Evolutionary conservation across 2,888 invertebrate genomes (phyloP).

Genomic region (Scelioninae gen. 2): DNA sequence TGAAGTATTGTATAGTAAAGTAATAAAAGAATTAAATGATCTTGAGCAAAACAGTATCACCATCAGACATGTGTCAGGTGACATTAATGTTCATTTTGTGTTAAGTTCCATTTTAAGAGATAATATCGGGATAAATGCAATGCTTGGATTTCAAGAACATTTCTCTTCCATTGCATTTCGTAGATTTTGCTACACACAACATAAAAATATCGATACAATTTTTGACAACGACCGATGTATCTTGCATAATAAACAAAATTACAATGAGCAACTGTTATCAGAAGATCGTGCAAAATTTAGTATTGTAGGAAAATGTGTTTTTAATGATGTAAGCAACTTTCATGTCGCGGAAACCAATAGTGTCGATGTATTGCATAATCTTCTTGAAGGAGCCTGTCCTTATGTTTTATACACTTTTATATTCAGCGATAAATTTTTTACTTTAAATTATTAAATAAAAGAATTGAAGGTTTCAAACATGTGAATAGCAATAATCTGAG

Average conservation of each 20-base stretch:
- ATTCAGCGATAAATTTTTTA: conserved; percentile 53
- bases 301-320: conserved; percentile 51
- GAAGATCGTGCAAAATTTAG: conserved; percentile 43
- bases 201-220: conserved; percentile 38
- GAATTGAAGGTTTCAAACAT: conserved; percentile 58
- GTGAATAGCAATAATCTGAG: conserved; percentile 53
- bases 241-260: conserved; percentile 45
- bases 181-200: conserved; percentile 56
- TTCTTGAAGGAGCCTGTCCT: conserved; percentile 58
- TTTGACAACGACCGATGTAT: conserved; percentile 51
- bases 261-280: conserved; percentile 37
- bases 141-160: conserved; percentile 54
- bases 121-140: conserved; percentile 58
- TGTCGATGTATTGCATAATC: conserved; percentile 61
- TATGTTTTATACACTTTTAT: conserved; percentile 60
- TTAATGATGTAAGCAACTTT: conserved; percentile 44
- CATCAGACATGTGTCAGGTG: too few relatives aligned
- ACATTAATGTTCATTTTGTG: conserved; percentile 48
- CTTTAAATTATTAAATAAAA: conserved; percentile 48
- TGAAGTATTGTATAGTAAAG: conserved; percentile 43
- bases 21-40: conserved; percentile 55
- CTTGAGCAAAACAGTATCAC: too few relatives aligned
- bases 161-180: conserved; percentile 56
- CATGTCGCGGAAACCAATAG: conserved; percentile 48
- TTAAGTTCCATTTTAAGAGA: conserved; percentile 55